A percentile compares a stretch with the other conserved stretches of the same genome.
Conservation (phyloP, 2,797 vertebrate genomes). For the Selene dorsalis region DNA sequence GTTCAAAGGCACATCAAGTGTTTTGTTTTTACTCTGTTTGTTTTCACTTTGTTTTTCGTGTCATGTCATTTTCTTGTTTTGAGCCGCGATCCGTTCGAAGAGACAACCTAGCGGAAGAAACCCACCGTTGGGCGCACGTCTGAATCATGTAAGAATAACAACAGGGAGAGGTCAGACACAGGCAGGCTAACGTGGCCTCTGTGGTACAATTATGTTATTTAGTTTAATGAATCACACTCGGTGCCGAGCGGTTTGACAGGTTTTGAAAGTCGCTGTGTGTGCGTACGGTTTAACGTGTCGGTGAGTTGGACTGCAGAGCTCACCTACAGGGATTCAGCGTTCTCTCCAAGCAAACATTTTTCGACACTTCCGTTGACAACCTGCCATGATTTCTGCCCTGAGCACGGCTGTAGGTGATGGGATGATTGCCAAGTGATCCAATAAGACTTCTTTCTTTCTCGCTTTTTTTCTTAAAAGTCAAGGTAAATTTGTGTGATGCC, state of each 20-base stretch:
- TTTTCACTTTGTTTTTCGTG: conserved; percentile 67
- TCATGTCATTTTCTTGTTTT: conserved; percentile 69
- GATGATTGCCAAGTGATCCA: conserved; percentile 65
- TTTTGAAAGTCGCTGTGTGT: conserved; percentile 52
- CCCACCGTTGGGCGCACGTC: conserved; percentile 12
- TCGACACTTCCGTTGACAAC: conserved; percentile 64
- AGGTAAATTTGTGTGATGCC: conserved; percentile 46
- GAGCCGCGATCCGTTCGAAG: conserved; percentile 62
- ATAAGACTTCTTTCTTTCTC: conserved; percentile 3
- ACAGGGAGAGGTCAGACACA: conserved; percentile 57
- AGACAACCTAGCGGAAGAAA: conserved; percentile 28
- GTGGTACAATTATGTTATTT: conserved; percentile 52
- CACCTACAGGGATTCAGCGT: conserved; percentile 51
- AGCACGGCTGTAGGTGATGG: conserved; percentile 42
- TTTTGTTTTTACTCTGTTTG: conserved; percentile 72
- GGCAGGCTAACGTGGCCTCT: conserved; percentile 60
- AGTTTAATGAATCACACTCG: conserved; percentile 57
- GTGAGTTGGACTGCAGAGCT: conserved; percentile 44
- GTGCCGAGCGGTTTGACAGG: conserved; percentile 60
- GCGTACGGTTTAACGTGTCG: conserved; percentile 63
- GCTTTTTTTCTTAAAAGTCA: conserved; percentile 5
- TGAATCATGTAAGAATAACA: conserved; percentile 50
- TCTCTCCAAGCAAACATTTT: conserved; percentile 63
- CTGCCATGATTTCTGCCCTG: conserved; percentile 63
- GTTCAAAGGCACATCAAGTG: conserved; percentile 67